Base-by-base conservation (phyloP, 2,888 invertebrate genomes). In the Nemurella pictetii region DNA sequence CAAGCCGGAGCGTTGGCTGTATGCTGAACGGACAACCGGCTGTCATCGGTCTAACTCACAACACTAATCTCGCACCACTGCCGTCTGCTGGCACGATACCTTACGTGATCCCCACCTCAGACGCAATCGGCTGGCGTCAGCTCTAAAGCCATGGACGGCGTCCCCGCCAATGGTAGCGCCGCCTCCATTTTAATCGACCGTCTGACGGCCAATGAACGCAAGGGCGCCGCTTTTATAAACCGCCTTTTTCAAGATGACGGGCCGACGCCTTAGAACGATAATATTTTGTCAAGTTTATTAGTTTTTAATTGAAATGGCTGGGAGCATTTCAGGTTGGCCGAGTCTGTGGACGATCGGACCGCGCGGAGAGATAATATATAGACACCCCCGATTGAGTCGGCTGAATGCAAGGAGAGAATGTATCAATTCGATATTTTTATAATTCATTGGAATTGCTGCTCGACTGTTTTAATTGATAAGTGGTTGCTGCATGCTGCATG, bases 31-130 rank as follows among this genome's bases (percentile, higher is more conserved):
- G n/a, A 77, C 28, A 77, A 12, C 9, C 78, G 78, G 15, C 75
- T 83, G 83, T 80, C 85, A 83, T 74, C 85, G 83, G 36, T 26
- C 28, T 27, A 55, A 28, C 85, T 32, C 82, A 75, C 75, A 36
- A 29, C 82, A 85, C 85, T 82, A 32, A 83, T 32, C 82, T 82
- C 20, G 35, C 84, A 84, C 82, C 82, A 84, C 84, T 84, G 84
- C 28, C 75, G 84, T 80, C 81, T 30, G 7, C 32, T 73, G 78
- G 30, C 25, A 5, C 75, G 25, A 26, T 9, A 36, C 15, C 85
- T 36, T 82, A 82, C 30, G 82, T 83, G 27, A 82, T 75, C 84
- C 84, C 84, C 74, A 55, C 74, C 28, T 0, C n/a, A n/a, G n/a
- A n/a, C 9, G 27, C 29, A n/a, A 28, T 77, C 29, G 32, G 77